Evolutionary conservation across 2,113 vertebrate genomes (phyloP).

Genomic region (Thryonomys swinderianus): DNA sequence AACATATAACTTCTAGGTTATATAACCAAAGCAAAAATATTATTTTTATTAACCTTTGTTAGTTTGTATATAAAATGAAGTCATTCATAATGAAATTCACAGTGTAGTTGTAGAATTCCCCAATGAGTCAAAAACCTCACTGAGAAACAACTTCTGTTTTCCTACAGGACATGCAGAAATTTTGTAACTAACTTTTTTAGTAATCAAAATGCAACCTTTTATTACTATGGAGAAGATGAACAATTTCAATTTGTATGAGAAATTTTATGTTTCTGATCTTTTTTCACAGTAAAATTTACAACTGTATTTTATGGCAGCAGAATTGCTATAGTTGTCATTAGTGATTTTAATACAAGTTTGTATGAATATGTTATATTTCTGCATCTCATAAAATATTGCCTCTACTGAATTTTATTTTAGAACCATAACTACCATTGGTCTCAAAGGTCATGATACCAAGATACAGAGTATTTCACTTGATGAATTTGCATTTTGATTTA

Average conservation of each 20-base stretch:
- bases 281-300: neutral
- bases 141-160: neutral
- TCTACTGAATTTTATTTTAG: neutral
- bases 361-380: neutral
- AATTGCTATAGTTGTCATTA: constrained; percentile 4
- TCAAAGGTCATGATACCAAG: neutral
- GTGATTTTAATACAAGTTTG: constrained; percentile 8
- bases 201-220: neutral
- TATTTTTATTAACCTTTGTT: neutral
- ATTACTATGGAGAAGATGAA: neutral
- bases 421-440: neutral
- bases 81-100: neutral
- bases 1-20: neutral
- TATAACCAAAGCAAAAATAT: neutral
- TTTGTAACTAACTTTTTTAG: neutral
- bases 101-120: neutral
- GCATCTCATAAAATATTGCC: neutral
- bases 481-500: neutral
- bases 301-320: neutral
- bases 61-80: neutral
- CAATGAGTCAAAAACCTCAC: neutral
- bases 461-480: neutral
- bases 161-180: neutral
- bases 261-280: constrained; percentile 1
- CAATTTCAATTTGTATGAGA: constrained; percentile 18